A percentile compares a stretch with the other conserved stretches of the same genome.
These are phyloP conservation scores for Dromococcyx pavoninus DNA, from an alignment of 2,797 vertebrate species.

Conservation along the genomic window DNA sequence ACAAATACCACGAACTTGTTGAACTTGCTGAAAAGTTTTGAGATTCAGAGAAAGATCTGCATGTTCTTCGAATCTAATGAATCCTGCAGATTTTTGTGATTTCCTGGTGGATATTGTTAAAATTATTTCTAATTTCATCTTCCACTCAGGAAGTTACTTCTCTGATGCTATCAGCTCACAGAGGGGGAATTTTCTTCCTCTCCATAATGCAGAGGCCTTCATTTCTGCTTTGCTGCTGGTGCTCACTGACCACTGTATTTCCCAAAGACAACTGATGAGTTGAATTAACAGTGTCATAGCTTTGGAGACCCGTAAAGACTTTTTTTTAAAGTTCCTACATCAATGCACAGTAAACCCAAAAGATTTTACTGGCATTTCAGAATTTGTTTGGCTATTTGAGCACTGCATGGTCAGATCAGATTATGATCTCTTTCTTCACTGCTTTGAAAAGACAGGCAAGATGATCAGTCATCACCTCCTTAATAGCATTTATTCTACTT, in stretches of 20 bases:
- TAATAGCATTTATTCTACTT: not conserved
- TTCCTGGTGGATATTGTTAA: slow-evolving; percentile 30
- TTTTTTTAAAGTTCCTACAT: not conserved
- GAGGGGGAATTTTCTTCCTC: not conserved
- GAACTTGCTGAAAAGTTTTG: too few species aligned
- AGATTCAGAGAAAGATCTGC: not conserved
- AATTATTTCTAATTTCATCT: slow-evolving; percentile 45
- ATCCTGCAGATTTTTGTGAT: slow-evolving; percentile 16
- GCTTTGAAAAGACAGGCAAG: not conserved
- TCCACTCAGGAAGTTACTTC: slow-evolving; percentile 23
- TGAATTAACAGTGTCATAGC: not conserved
- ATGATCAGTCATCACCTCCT: not conserved
- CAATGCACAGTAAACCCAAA: not conserved
- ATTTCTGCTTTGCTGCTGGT: not conserved
- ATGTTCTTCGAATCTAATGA: not conserved
- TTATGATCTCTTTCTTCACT: not conserved
- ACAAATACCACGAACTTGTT: not conserved
- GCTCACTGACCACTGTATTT: not conserved
- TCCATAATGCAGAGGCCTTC: not conserved
- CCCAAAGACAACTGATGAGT: not conserved
- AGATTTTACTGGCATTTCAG: not conserved
- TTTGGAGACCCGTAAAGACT: not conserved
- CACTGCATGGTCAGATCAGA: not conserved
- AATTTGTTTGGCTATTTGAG: not conserved
- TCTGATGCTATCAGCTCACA: slow-evolving; percentile 4